A percentile compares a stretch with the other conserved stretches of the same genome.
Conservation (phyloP, 2,113 vertebrate genomes). For the Cheirogaleus medius region DNA sequence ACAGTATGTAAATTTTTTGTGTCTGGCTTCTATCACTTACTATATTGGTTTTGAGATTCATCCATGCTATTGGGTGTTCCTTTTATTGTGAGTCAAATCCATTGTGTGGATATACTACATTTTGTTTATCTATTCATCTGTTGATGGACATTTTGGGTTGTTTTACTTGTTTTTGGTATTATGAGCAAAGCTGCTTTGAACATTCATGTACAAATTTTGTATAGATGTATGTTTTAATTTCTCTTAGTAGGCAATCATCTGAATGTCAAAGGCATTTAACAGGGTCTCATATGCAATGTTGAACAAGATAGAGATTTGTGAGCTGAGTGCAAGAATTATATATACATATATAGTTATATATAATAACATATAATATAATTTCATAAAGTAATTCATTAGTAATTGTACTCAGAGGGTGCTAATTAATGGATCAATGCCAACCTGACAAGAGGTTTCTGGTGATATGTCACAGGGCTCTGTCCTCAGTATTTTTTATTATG, state of each 20-base stretch:
- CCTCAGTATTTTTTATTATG: not conserved
- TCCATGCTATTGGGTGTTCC: not conserved
- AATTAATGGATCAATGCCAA: not conserved
- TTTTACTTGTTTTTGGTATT: not conserved
- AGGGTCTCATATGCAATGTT: not conserved
- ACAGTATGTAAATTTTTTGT: not conserved
- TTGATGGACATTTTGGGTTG: not conserved
- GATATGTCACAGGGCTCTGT: not conserved
- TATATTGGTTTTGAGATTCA: not conserved
- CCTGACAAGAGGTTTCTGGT: not conserved
- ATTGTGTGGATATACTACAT: not conserved
- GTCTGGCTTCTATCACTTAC: not conserved
- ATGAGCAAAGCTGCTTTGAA: constrained; percentile 3
- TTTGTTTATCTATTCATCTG: constrained; percentile 9
- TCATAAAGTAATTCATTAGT: not conserved
- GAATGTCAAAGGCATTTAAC: constrained; percentile 27
- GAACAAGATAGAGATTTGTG: not conserved
- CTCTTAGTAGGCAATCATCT: constrained; percentile 3
- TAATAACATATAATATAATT: not conserved
- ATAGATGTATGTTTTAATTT: constrained; percentile 20
- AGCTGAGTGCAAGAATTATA: not conserved
- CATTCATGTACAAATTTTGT: constrained; percentile 24
- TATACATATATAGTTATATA: not conserved
- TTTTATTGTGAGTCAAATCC: not conserved
- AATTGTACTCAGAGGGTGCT: not conserved